phyloP scores from a whole-genome alignment of 2,797 vertebrate species.

The Enteromius thamalakanensis region DNA sequence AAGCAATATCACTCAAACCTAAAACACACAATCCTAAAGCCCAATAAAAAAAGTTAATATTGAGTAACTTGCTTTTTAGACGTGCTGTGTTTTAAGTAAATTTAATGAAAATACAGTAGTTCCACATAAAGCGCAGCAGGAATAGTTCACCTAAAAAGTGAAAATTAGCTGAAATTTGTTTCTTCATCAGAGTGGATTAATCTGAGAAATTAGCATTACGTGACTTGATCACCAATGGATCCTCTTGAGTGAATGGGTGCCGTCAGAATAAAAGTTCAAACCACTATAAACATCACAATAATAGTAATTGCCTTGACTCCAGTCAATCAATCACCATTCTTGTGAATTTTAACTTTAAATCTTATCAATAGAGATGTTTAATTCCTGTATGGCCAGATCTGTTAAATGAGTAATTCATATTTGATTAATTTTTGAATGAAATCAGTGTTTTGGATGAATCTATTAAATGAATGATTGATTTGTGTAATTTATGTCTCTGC shows the following conservation, averaged over 20 bases:
- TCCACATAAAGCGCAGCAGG: neutral
- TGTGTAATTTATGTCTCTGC: neutral
- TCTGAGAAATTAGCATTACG: neutral
- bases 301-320: neutral
- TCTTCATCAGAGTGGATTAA: neutral
- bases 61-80: neutral
- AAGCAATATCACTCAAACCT: neutral
- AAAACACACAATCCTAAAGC: neutral
- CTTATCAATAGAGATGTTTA: neutral
- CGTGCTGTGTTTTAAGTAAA: neutral
- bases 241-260: neutral
- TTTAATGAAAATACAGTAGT: constrained; percentile 18
- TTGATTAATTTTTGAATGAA: neutral
- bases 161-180: neutral
- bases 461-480: neutral
- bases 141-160: neutral
- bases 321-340: neutral
- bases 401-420: neutral
- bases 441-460: neutral
- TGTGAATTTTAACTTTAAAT: neutral
- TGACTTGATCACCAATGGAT: neutral
- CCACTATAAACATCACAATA: neutral
- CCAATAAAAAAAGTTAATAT: neutral
- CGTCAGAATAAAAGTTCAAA: neutral
- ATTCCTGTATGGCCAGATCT: neutral